Conservation (phyloP, 2,888 invertebrate species). For the Apodemia zela region DNA sequence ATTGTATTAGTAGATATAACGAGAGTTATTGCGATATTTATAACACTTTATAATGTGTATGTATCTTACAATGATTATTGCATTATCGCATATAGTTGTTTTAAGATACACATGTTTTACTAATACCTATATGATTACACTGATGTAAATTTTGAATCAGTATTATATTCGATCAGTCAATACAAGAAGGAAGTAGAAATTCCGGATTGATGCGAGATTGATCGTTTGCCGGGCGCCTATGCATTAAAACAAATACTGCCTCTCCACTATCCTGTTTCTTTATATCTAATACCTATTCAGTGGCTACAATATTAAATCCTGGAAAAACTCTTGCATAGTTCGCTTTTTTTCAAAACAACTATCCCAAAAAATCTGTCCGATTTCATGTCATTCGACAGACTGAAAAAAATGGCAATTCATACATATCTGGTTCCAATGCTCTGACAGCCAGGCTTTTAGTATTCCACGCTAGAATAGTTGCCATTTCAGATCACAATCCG, state of each 20-base stretch:
- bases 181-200: background rate
- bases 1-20: too few species aligned
- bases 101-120: background rate
- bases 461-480: constrained; percentile 58
- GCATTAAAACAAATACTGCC: constrained; percentile 68
- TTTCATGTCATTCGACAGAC: constrained; percentile 21
- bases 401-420: constrained; percentile 40
- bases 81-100: too few species aligned
- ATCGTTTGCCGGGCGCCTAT: constrained; percentile 29
- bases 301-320: constrained; percentile 34
- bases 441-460: constrained; percentile 41
- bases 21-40: too few species aligned
- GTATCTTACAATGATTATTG: too few species aligned
- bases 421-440: constrained; percentile 39
- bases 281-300: constrained; percentile 47
- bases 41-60: too few species aligned
- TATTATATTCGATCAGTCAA: background rate
- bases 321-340: constrained; percentile 19
- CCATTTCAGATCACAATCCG: constrained; percentile 51
- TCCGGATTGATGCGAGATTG: constrained; percentile 4
- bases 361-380: constrained; percentile 27
- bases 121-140: background rate
- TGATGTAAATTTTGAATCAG: background rate
- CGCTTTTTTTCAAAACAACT: constrained; percentile 31
- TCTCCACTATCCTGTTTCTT: constrained; percentile 53